Evolutionary conservation across 1,140 invertebrate species (phyloP).

Genomic region (Argopecten irradians): DNA sequence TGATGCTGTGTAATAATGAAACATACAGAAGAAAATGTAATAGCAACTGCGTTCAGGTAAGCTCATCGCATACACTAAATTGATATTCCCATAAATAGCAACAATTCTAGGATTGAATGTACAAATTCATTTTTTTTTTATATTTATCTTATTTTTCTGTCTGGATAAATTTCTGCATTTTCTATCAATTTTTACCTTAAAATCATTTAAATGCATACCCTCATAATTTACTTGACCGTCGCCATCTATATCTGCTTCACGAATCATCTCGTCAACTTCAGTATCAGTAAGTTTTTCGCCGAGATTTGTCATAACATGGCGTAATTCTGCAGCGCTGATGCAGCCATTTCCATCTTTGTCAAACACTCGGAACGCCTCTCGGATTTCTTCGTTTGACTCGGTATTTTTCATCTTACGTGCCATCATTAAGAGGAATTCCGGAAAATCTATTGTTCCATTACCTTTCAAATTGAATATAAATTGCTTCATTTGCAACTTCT

Average conservation of each 20-base stretch:
- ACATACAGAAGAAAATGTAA: no score
- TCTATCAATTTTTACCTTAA: not conserved
- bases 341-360: conserved; percentile 97
- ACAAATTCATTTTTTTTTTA: no score
- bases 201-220: conserved; percentile 39
- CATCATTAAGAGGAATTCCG: conserved; percentile 96
- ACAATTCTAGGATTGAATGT: no score
- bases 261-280: conserved; percentile 95
- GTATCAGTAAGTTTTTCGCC: conserved; percentile 92
- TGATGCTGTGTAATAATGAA: no score
- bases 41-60: no score
- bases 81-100: no score
- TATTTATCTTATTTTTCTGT: no score
- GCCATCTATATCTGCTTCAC: conserved; percentile 92
- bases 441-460: conserved; percentile 99
- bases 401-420: conserved; percentile 99
- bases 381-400: conserved; percentile 98
- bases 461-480: conserved; percentile 20
- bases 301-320: conserved; percentile 90
- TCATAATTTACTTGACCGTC: conserved; percentile 79
- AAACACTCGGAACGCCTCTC: conserved; percentile 98
- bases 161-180: no score
- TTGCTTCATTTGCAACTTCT: no score
- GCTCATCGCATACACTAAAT: no score
- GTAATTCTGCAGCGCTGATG: conserved; percentile 56